Percentiles rank a stretch among this genome's conserved stretches.
These are phyloP conservation scores for Pyrrhopygopsis socrates DNA, from an alignment of 2,888 invertebrate species.

Conservation along the genomic window DNA sequence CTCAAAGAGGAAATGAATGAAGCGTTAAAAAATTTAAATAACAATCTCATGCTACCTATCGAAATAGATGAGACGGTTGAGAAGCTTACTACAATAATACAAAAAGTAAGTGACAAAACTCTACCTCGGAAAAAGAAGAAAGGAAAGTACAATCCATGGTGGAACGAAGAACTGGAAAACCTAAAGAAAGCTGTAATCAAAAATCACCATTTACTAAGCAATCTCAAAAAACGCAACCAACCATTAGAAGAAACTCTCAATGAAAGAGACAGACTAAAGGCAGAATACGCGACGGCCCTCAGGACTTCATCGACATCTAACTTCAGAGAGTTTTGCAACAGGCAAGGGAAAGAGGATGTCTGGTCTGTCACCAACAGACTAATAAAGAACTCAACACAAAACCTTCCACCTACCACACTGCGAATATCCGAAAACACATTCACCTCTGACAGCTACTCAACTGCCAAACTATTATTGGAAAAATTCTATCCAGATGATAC, in stretches of 20 bases:
- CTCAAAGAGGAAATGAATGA: no score
- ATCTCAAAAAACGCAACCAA: background rate
- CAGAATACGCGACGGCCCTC: background rate
- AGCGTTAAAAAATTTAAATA: no score
- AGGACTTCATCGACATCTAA: conserved; percentile 26
- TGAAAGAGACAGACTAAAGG: background rate
- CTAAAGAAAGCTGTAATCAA: background rate
- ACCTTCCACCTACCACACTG: background rate
- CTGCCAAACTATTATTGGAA: background rate
- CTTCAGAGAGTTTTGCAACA: conserved; percentile 79
- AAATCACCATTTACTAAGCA: background rate
- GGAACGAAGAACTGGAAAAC: background rate
- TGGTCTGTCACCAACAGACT: background rate
- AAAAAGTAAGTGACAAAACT: background rate
- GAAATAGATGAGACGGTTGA: no score
- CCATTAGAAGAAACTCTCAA: background rate
- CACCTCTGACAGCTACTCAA: background rate
- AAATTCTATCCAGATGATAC: background rate
- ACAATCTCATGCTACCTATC: no score
- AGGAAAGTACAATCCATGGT: background rate
- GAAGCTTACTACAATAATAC: background rate
- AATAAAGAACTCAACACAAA: background rate
- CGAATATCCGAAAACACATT: background rate
- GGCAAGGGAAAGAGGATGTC: background rate
- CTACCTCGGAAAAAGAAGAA: background rate